Evolutionary conservation across 2,113 vertebrate species (phyloP).

Genomic region (Grus americana): DNA sequence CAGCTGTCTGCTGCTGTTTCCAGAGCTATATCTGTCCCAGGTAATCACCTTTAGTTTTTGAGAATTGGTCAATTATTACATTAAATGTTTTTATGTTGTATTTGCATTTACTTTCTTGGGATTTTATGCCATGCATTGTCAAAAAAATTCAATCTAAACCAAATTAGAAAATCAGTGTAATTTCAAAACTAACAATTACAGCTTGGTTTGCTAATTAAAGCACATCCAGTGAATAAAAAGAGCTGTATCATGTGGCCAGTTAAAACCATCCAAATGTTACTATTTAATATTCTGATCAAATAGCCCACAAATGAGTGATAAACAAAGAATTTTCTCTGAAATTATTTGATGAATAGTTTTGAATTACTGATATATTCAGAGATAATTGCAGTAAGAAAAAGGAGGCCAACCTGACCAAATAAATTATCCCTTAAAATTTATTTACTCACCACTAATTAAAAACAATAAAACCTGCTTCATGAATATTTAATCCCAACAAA

Average conservation of each 20-base stretch:
- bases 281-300: not conserved
- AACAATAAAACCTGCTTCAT: not conserved
- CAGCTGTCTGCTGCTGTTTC: not conserved
- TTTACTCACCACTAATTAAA: slow-evolving; percentile 11
- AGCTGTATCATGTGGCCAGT: not conserved
- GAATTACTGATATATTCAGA: not conserved
- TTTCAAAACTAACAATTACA: not conserved
- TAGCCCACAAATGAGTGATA: not conserved
- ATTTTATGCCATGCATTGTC: not conserved
- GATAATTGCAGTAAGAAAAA: not conserved
- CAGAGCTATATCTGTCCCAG: not conserved
- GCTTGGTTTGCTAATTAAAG: not conserved
- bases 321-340: not conserved
- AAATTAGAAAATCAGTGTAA: not conserved
- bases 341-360: not conserved
- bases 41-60: not conserved
- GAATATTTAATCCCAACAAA: not conserved
- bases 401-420: not conserved
- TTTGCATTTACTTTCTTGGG: not conserved
- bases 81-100: not conserved
- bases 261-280: not conserved
- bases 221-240: not conserved
- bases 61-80: not conserved
- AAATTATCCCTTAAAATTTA: not conserved
- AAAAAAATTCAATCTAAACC: not conserved